phyloP scores from a whole-genome alignment of 2,888 invertebrate genomes.

The Aspidiotus destructor region DNA sequence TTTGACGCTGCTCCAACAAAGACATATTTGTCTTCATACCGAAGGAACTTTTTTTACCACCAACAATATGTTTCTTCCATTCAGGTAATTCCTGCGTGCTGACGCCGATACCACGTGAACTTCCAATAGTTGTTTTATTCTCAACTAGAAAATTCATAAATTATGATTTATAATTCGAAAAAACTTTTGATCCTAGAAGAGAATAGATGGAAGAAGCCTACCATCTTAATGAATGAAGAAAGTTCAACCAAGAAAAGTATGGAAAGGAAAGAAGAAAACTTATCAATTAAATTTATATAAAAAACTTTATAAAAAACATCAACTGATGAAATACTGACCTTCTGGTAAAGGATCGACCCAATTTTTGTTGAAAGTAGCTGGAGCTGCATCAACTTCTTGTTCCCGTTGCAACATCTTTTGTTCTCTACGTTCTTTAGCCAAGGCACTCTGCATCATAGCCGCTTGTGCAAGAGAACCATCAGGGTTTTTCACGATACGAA shows the following conservation, averaged over 20 bases:
- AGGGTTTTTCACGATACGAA: constrained; percentile 90
- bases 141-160: constrained; percentile 9
- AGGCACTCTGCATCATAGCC: constrained; percentile 98
- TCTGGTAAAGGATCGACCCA: constrained; percentile 96
- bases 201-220: background rate
- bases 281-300: background rate
- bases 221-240: background rate
- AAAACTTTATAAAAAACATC: background rate
- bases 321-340: constrained; percentile 42
- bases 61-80: constrained; percentile 98
- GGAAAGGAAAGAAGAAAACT: background rate
- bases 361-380: constrained; percentile 70
- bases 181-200: background rate
- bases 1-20: constrained; percentile 88
- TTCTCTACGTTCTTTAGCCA: constrained; percentile 93
- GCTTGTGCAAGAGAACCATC: constrained; percentile 98
- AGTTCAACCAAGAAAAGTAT: constrained; percentile 8
- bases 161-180: background rate
- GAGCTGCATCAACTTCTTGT: constrained; percentile 77
- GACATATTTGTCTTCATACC: constrained; percentile 94
- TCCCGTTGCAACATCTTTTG: constrained; percentile 92
- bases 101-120: constrained; percentile 64
- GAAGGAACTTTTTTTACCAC: constrained; percentile 94
- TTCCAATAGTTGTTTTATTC: constrained; percentile 12
- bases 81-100: constrained; percentile 89